Evolutionary conservation across 2,797 vertebrate genomes (phyloP), one percentile per base, ranked within the genome.

Genomic region (Podarcis siculus): DNA sequence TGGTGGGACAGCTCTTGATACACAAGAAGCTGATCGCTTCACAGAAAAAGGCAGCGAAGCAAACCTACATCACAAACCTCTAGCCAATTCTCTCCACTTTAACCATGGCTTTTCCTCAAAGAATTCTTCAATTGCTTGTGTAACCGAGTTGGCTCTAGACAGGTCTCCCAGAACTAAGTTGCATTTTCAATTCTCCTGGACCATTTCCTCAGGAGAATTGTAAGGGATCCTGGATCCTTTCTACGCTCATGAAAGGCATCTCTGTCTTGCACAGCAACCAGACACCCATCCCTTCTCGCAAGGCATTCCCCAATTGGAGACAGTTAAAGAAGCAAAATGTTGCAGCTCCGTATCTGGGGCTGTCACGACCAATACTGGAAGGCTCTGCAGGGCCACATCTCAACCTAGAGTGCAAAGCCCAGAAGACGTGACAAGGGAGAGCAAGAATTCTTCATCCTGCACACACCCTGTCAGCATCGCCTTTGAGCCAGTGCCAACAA

Each of bases 351-450:
- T 42, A 2, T 84, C 23, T 21, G 5, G 75, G 64, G 27, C 17
- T 30, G 30, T 5, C 2, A 19, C 8, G 1, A 12, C 42, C 27
- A 17, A 55, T n/a, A 25, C 45, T 32, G 30, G 30, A 79, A 79
- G 30, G 17, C 27, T 12, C 10, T 35, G 78, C 67, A n/a, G 23
- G 45, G 0, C 0, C 1, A 32, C 7, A 7, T 30, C 27, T 8
- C 2, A n/a, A 35, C 19, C 55, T 3, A 35, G 39, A 30, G 30
- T 17, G 27, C 58, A 37, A 30, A 75, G 19, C 83, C 23, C 23
- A 35, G 23, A 71, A 72, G 67, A 9, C 21, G 25, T 3, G 1
- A n/a, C 15, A 9, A 32, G 42, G n/a, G 3, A 25, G 5, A 23
- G 30, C 5, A 79, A 32, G 55, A 21, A 4, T 7, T 10, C 27